Evolutionary conservation across 2,797 vertebrate genomes (phyloP).

Genomic region (Xyrichtys novacula): DNA sequence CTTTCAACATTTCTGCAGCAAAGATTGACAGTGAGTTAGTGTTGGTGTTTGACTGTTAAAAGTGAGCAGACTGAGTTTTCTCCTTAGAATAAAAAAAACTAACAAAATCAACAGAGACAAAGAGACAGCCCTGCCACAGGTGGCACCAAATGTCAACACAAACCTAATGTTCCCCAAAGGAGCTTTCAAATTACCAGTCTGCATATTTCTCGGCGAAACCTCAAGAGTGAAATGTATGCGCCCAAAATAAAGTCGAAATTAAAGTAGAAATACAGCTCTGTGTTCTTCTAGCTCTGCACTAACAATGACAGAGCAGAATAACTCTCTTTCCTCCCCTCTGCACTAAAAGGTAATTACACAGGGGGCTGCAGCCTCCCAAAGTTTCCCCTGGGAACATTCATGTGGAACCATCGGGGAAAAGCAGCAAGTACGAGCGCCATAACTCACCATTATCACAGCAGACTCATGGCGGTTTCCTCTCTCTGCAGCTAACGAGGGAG

Average conservation of each 20-base stretch:
- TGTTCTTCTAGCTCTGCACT: slow-evolving; percentile 11
- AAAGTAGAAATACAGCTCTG: neutral
- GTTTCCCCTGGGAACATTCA: slow-evolving; percentile 58
- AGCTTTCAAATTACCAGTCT: neutral
- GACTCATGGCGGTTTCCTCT: slow-evolving; percentile 67
- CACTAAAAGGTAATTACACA: slow-evolving; percentile 69
- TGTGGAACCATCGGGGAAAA: slow-evolving; percentile 62
- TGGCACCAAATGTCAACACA: no score
- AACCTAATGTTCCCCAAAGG: no score
- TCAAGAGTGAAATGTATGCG: slow-evolving; percentile 1
- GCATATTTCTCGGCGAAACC: neutral
- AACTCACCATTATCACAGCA: slow-evolving; percentile 84
- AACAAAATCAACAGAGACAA: no score
- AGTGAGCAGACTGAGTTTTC: no score
- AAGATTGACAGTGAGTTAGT: no score
- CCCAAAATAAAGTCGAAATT: slow-evolving; percentile 2
- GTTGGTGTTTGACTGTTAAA: no score
- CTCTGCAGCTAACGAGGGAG: slow-evolving; percentile 62
- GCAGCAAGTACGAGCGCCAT: slow-evolving; percentile 42
- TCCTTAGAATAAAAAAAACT: no score
- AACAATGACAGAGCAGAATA: slow-evolving; percentile 61
- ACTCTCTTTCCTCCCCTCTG: slow-evolving; percentile 38
- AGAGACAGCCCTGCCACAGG: no score
- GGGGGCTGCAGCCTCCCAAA: slow-evolving; percentile 38
- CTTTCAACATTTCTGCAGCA: no score